phyloP scores from a whole-genome alignment of 2,113 vertebrate genomes.

The Gallinago paraguaiae region DNA sequence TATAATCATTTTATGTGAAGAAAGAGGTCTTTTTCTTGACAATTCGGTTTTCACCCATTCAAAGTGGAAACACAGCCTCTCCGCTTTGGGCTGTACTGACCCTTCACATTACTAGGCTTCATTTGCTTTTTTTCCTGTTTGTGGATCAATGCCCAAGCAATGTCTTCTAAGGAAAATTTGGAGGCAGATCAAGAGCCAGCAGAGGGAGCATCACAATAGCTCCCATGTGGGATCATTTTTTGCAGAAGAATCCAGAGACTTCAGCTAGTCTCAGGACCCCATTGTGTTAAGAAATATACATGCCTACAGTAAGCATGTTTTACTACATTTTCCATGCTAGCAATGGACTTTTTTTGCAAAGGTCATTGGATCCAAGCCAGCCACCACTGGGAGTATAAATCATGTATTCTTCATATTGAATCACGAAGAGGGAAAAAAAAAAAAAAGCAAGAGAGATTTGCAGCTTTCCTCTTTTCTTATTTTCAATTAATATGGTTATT shows the following conservation, averaged over 20 bases:
- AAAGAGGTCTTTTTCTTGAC: not conserved
- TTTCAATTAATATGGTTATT: not conserved
- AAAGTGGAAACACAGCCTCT: not conserved
- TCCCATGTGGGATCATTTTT: slow-evolving; percentile 23
- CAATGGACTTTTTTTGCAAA: slow-evolving; percentile 40
- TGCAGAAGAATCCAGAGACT: slow-evolving; percentile 27
- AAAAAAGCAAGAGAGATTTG: not conserved
- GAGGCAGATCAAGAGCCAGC: not conserved
- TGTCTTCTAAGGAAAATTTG: not conserved
- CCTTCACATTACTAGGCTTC: not conserved
- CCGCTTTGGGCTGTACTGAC: not conserved
- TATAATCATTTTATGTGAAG: not conserved
- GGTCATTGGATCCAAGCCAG: slow-evolving; percentile 35
- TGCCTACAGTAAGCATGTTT: slow-evolving; percentile 43
- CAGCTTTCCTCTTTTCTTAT: not conserved
- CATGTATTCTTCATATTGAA: not conserved
- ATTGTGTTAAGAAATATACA: slow-evolving; percentile 55
- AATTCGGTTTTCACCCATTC: not conserved
- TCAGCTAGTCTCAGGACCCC: not conserved
- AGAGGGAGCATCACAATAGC: slow-evolving; percentile 47
- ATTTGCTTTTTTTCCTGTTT: not conserved
- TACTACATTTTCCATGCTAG: slow-evolving; percentile 45
- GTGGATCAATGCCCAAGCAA: not conserved
- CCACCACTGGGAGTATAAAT: slow-evolving; percentile 45
- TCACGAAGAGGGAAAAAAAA: not conserved